Conservation (phyloP, 2,888 invertebrate genomes). For the Papilio demoleus region DNA sequence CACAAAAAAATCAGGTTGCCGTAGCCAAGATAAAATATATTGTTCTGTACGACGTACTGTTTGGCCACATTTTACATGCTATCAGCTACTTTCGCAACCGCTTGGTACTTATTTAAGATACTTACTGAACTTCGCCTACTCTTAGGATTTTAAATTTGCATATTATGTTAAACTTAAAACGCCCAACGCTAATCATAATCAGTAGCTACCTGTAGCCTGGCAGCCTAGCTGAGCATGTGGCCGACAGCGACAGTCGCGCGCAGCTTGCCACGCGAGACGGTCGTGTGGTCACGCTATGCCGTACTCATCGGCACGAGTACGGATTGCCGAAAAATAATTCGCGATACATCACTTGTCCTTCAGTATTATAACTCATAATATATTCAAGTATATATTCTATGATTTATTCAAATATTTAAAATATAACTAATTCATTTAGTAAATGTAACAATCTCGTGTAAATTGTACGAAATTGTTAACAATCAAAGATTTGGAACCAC, state of each 20-base stretch:
- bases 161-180: constrained; percentile 54
- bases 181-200: constrained; percentile 66
- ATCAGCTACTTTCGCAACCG: too few species aligned
- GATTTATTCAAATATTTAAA: too few species aligned
- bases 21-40: too few species aligned
- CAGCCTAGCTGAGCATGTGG: constrained; percentile 58
- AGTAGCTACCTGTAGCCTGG: constrained; percentile 61
- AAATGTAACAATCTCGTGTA: neutral
- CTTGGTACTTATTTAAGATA: neutral
- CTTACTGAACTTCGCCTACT: constrained; percentile 44
- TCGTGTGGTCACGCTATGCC: constrained; percentile 66
- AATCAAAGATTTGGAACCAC: constrained; percentile 61
- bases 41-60: too few species aligned
- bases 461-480: constrained; percentile 42
- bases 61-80: too few species aligned
- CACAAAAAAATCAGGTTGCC: too few species aligned
- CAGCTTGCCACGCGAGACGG: constrained; percentile 78
- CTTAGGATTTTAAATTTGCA: constrained; percentile 63
- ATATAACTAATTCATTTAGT: too few species aligned
- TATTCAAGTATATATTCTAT: constrained; percentile 4
- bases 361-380: constrained; percentile 27
- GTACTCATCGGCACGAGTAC: constrained; percentile 60
- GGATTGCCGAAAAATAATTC: constrained; percentile 54
- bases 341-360: constrained; percentile 53
- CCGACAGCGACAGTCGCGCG: constrained; percentile 74